Evolutionary conservation across 2,888 invertebrate genomes (phyloP), one percentile per base, ranked within the genome.

Genomic region (Oscheius sp.): DNA sequence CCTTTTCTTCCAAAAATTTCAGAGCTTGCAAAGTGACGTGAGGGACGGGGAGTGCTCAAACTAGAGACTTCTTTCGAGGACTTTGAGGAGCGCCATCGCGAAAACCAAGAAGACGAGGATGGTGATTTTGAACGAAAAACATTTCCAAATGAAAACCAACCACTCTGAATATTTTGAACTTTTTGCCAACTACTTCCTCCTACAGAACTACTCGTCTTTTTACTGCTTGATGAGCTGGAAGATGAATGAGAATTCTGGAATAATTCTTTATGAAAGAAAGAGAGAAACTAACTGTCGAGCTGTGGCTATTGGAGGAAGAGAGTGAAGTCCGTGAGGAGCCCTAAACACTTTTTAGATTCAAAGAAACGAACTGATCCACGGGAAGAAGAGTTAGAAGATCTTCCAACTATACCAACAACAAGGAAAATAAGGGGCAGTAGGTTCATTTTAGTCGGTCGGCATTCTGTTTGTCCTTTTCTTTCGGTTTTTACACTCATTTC

Each of bases 291-390:
- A n/a, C n/a, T n/a, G n/a, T n/a, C n/a, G n/a, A n/a, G n/a, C n/a
- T n/a, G n/a, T n/a, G n/a, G n/a, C n/a, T n/a, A 37, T 8, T 10
- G 15, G 37, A 37, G 37, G 37, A 37, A 15, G 37, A 37, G 37
- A 15, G 15, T 15, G 17, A 4, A 17, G 42, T 3, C 15, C 17
- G 4, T 4, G 42, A 42, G 12, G 4, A 42, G 12, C 42, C 42
- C 4, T 3, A 17, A 17, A 42, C 42, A 42, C 4, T 42, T n/a
- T 17, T 42, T 42, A n/a, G 12, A 17, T 17, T 42, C 42, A 15
- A n/a, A n/a, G n/a, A n/a, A n/a, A 55, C 55, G 5, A 3, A 55
- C 55, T 8, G 55, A 55, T 17, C 55, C 55, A 17, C 55, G 33
- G 12, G 10, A 10, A 20, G 55, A 55, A 2, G 55, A 34, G 3